These are phyloP conservation scores for Drosophila subquinaria DNA, from an alignment of 2,888 invertebrate species.

Conservation along the genomic window DNA sequence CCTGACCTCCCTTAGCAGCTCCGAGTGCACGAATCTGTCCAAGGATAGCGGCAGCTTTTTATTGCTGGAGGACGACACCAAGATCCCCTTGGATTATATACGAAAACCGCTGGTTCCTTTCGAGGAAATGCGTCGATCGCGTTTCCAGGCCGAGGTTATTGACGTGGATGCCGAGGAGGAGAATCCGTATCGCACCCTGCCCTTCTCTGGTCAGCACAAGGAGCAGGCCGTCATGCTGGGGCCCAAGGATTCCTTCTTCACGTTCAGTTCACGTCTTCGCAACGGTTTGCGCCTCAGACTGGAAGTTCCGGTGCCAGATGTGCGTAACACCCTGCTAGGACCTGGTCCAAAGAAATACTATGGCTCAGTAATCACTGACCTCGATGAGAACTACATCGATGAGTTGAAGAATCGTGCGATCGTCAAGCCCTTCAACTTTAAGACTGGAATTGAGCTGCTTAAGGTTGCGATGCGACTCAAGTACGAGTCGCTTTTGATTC, in stretches of 20 bases:
- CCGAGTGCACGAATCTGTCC: slow-evolving; percentile 83
- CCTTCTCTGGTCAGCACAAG: slow-evolving; percentile 83
- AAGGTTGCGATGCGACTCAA: slow-evolving; percentile 83
- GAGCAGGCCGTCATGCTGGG: slow-evolving; percentile 75
- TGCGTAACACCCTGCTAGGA: slow-evolving; percentile 75
- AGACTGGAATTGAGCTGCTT: slow-evolving; percentile 73
- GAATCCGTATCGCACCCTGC: slow-evolving; percentile 81
- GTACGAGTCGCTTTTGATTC: slow-evolving; percentile 83
- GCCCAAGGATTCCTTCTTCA: slow-evolving; percentile 83
- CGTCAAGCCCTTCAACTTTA: slow-evolving; percentile 80
- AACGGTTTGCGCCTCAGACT: slow-evolving; percentile 82
- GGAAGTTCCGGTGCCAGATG: slow-evolving; percentile 77
- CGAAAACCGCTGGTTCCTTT: slow-evolving; percentile 84
- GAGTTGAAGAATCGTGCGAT: slow-evolving; percentile 80
- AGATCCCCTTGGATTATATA: slow-evolving; percentile 84
- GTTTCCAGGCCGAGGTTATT: slow-evolving; percentile 78
- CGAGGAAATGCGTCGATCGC: slow-evolving; percentile 82
- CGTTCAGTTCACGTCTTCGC: slow-evolving; percentile 80
- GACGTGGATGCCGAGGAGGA: slow-evolving; percentile 76
- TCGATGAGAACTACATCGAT: slow-evolving; percentile 84
- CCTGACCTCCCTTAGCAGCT: slow-evolving; percentile 83
- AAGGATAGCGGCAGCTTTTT: slow-evolving; percentile 85
- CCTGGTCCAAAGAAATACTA: slow-evolving; percentile 63
- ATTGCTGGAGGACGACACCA: slow-evolving; percentile 79
- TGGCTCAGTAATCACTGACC: slow-evolving; percentile 82